Evolutionary conservation across 2,888 invertebrate species (phyloP).

Genomic region (Volucella bombylans): DNA sequence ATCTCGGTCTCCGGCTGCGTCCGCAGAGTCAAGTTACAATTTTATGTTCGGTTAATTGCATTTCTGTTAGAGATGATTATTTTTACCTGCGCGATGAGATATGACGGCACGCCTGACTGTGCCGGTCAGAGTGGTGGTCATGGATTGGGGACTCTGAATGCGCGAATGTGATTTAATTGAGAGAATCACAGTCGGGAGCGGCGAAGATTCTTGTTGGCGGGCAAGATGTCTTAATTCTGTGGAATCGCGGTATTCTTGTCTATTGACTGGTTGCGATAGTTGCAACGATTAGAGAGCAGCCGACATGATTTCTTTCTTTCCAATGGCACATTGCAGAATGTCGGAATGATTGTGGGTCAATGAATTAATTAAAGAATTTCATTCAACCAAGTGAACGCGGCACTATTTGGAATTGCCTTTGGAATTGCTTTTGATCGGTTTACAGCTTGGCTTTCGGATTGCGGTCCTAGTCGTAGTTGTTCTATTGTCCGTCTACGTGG

Average conservation of each 20-base stretch:
- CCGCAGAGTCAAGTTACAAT: slow-evolving; percentile 39
- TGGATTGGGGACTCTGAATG: slow-evolving; percentile 33
- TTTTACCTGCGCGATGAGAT: slow-evolving; percentile 58
- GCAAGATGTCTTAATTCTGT: slow-evolving; percentile 69
- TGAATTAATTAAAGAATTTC: slow-evolving; percentile 65
- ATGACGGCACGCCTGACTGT: slow-evolving; percentile 32
- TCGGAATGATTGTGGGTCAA: slow-evolving; percentile 64
- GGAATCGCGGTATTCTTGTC: slow-evolving; percentile 56
- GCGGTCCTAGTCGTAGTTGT: too few species aligned
- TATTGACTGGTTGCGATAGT: slow-evolving; percentile 42
- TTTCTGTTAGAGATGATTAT: slow-evolving; percentile 70
- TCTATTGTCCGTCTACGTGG: too few species aligned
- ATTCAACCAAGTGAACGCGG: slow-evolving; percentile 27
- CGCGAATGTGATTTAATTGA: slow-evolving; percentile 47
- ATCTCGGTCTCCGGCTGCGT: slow-evolving; percentile 15
- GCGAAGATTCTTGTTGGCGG: neutral
- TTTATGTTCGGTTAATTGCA: slow-evolving; percentile 72
- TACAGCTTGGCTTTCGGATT: neutral
- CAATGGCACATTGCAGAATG: slow-evolving; percentile 49
- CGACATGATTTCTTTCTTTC: slow-evolving; percentile 34
- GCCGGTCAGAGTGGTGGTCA: slow-evolving; percentile 6
- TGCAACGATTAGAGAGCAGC: slow-evolving; percentile 35
- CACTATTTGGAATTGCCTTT: slow-evolving; percentile 1
- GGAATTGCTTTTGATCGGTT: slow-evolving; percentile 16
- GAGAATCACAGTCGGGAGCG: slow-evolving; percentile 30